Base-by-base conservation (phyloP, 2,888 invertebrate genomes). In the Erebia ligea region DNA sequence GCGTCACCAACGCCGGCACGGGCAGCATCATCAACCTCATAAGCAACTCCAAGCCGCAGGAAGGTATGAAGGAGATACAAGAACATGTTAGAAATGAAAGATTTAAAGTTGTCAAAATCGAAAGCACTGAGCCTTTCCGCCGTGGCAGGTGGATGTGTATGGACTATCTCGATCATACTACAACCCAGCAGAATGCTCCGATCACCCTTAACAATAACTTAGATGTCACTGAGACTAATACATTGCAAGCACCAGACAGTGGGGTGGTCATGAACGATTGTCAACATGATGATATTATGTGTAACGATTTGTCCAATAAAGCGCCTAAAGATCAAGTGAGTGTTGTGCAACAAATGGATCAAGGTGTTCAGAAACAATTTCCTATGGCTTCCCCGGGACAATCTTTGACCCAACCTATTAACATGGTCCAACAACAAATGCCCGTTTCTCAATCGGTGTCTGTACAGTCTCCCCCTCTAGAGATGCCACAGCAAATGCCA, bases 41-140 rank as follows among this genome's bases (percentile, higher is more conserved):
- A 87, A 93, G 93, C 84, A 93, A 94, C 90, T 87, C 92, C 68
- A 93, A 94, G 84, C 86, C 94, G 77, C 85, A 93, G 84, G 87
- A 95, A 94, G 87, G 94, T 87, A 88, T 94, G 94, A 89, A 92
- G 92, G 91, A 92, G 82, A 95, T 96, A 82, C 96, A 96, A 86
- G 95, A 95, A 82, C 96, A 96, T 86, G 96, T 95, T 85, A 95
- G 96, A 80, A 96, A 96, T 89, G 97, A 97, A 89, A 94, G 98
- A 76, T 98, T 98, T 90, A 98, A 98, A 94, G 98, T 98, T 80
- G 98, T 98, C 54, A 98, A 98, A 94, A 98, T 98, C 80, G 98
- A 98, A 91, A 98, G 98, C 80, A 97, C 97, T n/a, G 98, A 98
- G 90, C 98, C 98, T 19, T 98, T 98, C 85, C 96, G 97, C 79